Base-by-base conservation (phyloP, 1,140 invertebrate genomes). In the Drosophila pectinifera region DNA sequence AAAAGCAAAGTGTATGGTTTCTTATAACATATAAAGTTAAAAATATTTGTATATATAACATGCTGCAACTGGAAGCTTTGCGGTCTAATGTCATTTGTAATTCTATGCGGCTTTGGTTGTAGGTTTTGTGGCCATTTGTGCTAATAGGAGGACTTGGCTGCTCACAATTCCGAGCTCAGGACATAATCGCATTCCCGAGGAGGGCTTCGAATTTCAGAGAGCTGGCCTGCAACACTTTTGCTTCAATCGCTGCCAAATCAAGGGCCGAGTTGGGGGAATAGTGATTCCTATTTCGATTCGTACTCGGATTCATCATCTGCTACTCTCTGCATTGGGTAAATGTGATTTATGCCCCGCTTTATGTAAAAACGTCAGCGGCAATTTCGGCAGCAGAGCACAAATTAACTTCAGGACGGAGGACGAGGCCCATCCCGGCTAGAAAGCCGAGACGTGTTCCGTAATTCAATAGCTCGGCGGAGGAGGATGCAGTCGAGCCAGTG, bases 321-420 rank as follows among this genome's bases (percentile, higher is more conserved):
- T 69, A 61, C 24, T 61, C 43, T 61, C 42, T 43, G 67, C 81
- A 84, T 69, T 85, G 81, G 56, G 39, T 26, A 77, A 85, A 80
- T 85, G 81, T 89, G 84, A 88, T 89, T 89, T 89, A 89, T 84
- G 64, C 48, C 63, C 28, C 64, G 55, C 64, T 89, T 80, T 80
- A 78, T 84, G 77, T 74, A 68, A 84, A 89, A 84, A 89, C 83
- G 84, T 89, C 84, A 89, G 77, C 77, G 78, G 31, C 85, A 89
- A 89, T 89, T 89, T 51, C 57, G 51, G 63, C 51, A 75, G 42
- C 77, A 78, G 81, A 65, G 73, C 57, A 55, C 77, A 89, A 89
- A 89, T 89, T 89, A 89, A 84, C 85, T 90, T 70, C 73, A 77
- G 64, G 67, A 49, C 36, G 34, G 49, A 28, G 51, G 45, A 45